phyloP scores from a whole-genome alignment of 2,797 vertebrate genomes.

The Sus cebifrons region DNA sequence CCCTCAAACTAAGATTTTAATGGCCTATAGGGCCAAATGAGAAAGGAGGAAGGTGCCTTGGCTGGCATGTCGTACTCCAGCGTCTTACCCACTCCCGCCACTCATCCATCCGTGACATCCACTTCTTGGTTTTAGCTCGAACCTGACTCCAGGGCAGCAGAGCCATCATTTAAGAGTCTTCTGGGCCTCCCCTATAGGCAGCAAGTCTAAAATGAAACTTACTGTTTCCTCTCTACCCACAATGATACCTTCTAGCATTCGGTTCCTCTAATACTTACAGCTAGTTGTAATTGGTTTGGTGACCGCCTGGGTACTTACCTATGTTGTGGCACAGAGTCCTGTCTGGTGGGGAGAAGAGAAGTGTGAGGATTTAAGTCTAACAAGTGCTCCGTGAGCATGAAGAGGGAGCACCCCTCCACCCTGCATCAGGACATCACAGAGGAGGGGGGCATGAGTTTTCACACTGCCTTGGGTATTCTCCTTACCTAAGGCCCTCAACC shows the following conservation, averaged over 20 bases:
- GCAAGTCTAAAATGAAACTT: constrained; percentile 22
- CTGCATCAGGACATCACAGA: neutral
- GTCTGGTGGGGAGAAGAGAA: neutral
- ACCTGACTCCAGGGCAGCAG: neutral
- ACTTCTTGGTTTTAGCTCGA: neutral
- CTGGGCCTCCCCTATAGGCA: neutral
- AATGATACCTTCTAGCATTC: neutral
- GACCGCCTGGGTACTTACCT: neutral
- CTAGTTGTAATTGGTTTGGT: neutral
- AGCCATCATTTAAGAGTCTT: neutral
- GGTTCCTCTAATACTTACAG: neutral
- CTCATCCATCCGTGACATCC: neutral
- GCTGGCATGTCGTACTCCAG: neutral
- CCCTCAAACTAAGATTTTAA: neutral
- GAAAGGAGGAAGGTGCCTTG: neutral
- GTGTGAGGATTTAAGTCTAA: neutral
- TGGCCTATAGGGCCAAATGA: neutral
- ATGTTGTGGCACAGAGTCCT: neutral
- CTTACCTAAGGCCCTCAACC: neutral
- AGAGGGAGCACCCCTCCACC: neutral
- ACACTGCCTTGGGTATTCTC: neutral
- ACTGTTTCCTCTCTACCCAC: neutral
- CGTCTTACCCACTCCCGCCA: neutral
- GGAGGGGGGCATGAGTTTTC: neutral
- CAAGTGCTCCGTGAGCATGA: neutral